These are phyloP conservation scores for Pangasius sanitwongsei DNA, from an alignment of 2,797 vertebrate species.

Conservation along the genomic window DNA sequence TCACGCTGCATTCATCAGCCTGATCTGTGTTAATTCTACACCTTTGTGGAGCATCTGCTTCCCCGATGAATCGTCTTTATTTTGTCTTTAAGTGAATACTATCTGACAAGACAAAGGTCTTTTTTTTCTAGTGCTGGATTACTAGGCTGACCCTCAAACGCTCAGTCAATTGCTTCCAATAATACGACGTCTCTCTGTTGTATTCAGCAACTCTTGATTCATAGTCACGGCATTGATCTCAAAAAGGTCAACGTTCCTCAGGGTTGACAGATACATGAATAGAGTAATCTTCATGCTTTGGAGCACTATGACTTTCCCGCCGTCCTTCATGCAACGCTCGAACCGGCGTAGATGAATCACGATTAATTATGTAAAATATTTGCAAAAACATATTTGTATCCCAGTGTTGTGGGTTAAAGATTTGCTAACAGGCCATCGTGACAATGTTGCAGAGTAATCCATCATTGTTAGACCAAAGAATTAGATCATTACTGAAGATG, in stretches of 20 bases:
- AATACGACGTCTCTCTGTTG: slow-evolving; percentile 32
- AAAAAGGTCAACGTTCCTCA: slow-evolving; percentile 55
- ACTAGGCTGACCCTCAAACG: slow-evolving; percentile 47
- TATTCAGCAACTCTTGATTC: slow-evolving; percentile 60
- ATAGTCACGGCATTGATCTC: slow-evolving; percentile 63
- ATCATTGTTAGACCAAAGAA: slow-evolving; percentile 45
- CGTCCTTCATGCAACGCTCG: slow-evolving; percentile 26
- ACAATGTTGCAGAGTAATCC: slow-evolving; percentile 30
- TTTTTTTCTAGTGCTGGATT: slow-evolving; percentile 56
- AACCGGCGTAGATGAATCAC: neutral
- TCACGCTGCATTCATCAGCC: neutral
- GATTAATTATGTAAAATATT: slow-evolving; percentile 1
- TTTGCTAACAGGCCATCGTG: slow-evolving; percentile 8
- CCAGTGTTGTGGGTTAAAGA: neutral
- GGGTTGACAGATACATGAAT: slow-evolving; percentile 53
- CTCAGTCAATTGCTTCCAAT: slow-evolving; percentile 50
- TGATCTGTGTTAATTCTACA: neutral
- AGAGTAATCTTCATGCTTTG: slow-evolving; percentile 44
- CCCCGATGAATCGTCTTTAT: slow-evolving; percentile 55
- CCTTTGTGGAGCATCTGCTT: slow-evolving; percentile 35
- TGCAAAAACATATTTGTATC: neutral
- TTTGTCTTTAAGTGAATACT: slow-evolving; percentile 50
- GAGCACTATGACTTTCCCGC: slow-evolving; percentile 32
- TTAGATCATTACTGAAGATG: slow-evolving; percentile 32
- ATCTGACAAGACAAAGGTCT: slow-evolving; percentile 55